A percentile compares a stretch with the other conserved stretches of the same genome.
Evolutionary conservation across 2,113 vertebrate genomes (phyloP).

Genomic region (Chloropsis cyanopogon): DNA sequence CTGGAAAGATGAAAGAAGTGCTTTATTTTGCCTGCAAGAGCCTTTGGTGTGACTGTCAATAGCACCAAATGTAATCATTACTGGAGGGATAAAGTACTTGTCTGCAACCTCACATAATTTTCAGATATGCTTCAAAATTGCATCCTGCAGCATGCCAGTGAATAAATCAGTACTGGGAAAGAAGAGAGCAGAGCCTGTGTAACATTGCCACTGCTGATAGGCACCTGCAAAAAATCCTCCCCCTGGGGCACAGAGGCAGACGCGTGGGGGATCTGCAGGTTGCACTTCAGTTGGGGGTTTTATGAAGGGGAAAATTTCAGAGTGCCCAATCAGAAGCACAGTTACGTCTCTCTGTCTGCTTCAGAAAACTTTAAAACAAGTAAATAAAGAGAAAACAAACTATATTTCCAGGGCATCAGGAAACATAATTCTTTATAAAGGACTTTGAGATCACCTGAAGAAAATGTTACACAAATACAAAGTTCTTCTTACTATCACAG

Average conservation of each 20-base stretch:
- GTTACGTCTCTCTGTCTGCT: not conserved
- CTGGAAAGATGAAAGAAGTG: not conserved
- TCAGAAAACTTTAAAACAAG: not conserved
- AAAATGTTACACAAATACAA: not conserved
- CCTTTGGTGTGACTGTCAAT: not conserved
- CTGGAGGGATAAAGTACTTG: not conserved
- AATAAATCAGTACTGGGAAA: not conserved
- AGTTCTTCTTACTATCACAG: not conserved
- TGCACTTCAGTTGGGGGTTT: not conserved
- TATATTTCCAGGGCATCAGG: not conserved
- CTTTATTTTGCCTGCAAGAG: not conserved
- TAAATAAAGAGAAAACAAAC: not conserved
- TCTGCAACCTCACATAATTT: not conserved
- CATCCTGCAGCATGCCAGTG: not conserved
- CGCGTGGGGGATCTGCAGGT: not conserved
- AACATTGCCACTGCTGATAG: not conserved
- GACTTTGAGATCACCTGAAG: not conserved
- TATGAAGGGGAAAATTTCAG: not conserved
- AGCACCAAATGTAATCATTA: not conserved
- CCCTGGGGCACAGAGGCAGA: rapidly evolving
- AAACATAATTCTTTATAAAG: not conserved
- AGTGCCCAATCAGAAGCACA: not conserved
- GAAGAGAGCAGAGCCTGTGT: not conserved
- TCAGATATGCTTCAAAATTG: not conserved
- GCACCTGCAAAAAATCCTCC: not conserved